phyloP scores from a whole-genome alignment of 1,140 invertebrate species.

The Drosophila chauvacae region DNA sequence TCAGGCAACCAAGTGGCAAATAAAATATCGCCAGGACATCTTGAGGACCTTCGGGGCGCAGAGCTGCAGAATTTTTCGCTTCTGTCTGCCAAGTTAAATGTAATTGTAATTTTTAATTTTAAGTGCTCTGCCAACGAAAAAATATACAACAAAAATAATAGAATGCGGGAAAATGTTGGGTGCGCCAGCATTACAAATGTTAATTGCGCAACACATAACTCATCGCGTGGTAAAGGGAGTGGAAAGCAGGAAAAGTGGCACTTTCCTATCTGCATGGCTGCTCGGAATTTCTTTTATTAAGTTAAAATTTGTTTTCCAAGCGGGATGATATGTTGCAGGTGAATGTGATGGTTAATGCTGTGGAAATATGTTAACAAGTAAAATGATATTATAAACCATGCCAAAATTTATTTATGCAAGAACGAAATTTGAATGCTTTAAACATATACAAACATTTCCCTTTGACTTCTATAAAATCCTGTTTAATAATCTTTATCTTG shows the following conservation, averaged over 20 bases:
- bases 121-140: slow-evolving; percentile 70
- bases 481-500: neutral
- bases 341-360: neutral
- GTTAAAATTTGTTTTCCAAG: slow-evolving; percentile 47
- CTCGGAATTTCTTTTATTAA: slow-evolving; percentile 51
- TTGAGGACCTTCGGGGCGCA: slow-evolving; percentile 46
- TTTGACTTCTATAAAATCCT: neutral
- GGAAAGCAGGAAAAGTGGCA: slow-evolving; percentile 12
- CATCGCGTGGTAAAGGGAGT: slow-evolving; percentile 35
- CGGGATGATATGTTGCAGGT: slow-evolving; percentile 1
- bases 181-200: slow-evolving; percentile 78
- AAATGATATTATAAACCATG: neutral
- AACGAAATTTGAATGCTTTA: neutral
- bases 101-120: slow-evolving; percentile 83
- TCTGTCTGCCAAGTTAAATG: slow-evolving; percentile 74
- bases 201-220: slow-evolving; percentile 81
- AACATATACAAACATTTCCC: neutral
- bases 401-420: neutral
- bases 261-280: slow-evolving; percentile 26
- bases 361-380: neutral
- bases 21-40: slow-evolving; percentile 61
- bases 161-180: slow-evolving; percentile 64
- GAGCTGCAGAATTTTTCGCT: slow-evolving; percentile 46
- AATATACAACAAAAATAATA: slow-evolving; percentile 13
- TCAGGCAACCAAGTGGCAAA: slow-evolving; percentile 62